A percentile compares a stretch with the other conserved stretches of the same genome.
Conservation (phyloP, 2,888 invertebrate genomes). For the Tinea pellionella region DNA sequence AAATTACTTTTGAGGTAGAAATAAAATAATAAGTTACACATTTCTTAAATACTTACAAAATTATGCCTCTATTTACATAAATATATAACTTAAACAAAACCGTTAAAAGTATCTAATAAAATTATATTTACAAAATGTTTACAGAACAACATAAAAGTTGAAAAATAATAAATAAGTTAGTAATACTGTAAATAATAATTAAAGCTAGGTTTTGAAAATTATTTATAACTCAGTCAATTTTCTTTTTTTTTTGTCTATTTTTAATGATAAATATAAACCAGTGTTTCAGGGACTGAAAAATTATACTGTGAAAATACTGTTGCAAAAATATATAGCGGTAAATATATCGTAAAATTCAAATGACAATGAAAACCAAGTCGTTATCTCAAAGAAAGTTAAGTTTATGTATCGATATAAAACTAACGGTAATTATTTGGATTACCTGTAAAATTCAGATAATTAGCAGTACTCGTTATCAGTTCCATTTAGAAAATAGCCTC, state of each 20-base stretch:
- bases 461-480: too few relatives aligned
- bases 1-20: conserved; percentile 57
- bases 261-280: not conserved
- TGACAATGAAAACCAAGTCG: too few relatives aligned
- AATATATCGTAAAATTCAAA: too few relatives aligned
- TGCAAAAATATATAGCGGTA: too few relatives aligned
- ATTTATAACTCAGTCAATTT: conserved; percentile 33
- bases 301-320: too few relatives aligned
- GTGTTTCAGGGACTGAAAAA: too few relatives aligned
- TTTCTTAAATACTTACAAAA: not conserved
- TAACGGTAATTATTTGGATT: too few relatives aligned
- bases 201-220: conserved; percentile 41
- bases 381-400: too few relatives aligned
- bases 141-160: conserved; percentile 34
- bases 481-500: too few relatives aligned
- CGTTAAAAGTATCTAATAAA: conserved; percentile 21
- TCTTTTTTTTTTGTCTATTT: not conserved
- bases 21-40: conserved; percentile 34
- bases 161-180: conserved; percentile 50
- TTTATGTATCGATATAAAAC: too few relatives aligned
- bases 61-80: not conserved
- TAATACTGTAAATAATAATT: conserved; percentile 66
- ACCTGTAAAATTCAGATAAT: too few relatives aligned
- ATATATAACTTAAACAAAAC: not conserved
- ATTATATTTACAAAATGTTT: conserved; percentile 56